A percentile compares a stretch with the other conserved stretches of the same genome.
phyloP scores from a whole-genome alignment of 2,113 vertebrate species.

The Murina feae region DNA sequence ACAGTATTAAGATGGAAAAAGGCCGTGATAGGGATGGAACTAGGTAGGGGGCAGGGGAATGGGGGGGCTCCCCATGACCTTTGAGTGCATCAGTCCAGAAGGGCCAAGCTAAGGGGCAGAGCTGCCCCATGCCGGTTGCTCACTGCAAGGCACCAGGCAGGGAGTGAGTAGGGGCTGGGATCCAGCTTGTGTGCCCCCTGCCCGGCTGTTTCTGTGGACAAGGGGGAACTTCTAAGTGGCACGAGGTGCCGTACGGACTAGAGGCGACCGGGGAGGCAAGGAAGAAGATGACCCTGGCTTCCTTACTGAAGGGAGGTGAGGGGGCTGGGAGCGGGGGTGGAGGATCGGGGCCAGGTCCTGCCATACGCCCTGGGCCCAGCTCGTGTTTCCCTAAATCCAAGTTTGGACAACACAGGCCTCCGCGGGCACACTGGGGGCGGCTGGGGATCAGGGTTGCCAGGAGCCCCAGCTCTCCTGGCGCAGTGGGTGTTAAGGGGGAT shows the following conservation, averaged over 20 bases:
- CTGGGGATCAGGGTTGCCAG: constrained; percentile 82
- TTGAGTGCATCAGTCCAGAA: neutral
- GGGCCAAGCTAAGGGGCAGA: neutral
- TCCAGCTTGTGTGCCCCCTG: neutral
- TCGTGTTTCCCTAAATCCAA: constrained; percentile 60
- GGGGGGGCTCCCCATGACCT: neutral
- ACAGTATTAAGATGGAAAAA: neutral
- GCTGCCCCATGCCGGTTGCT: neutral
- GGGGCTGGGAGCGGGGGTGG: neutral
- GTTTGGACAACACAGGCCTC: constrained; percentile 51
- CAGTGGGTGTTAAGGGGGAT: constrained; percentile 75
- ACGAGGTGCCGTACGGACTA: neutral
- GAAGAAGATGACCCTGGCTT: neutral
- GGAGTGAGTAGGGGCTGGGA: neutral
- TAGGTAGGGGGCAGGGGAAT: neutral
- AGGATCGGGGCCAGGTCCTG: neutral
- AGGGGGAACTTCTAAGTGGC: neutral
- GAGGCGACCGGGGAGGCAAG: neutral
- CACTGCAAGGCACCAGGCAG: neutral
- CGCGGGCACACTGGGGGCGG: neutral
- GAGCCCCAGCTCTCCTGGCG: constrained; percentile 65
- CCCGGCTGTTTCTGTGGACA: neutral
- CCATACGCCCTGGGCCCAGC: neutral
- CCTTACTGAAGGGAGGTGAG: neutral
- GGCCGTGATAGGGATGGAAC: neutral